These are phyloP conservation scores for Channa striata DNA, from an alignment of 2,797 vertebrate genomes.

Conservation along the genomic window DNA sequence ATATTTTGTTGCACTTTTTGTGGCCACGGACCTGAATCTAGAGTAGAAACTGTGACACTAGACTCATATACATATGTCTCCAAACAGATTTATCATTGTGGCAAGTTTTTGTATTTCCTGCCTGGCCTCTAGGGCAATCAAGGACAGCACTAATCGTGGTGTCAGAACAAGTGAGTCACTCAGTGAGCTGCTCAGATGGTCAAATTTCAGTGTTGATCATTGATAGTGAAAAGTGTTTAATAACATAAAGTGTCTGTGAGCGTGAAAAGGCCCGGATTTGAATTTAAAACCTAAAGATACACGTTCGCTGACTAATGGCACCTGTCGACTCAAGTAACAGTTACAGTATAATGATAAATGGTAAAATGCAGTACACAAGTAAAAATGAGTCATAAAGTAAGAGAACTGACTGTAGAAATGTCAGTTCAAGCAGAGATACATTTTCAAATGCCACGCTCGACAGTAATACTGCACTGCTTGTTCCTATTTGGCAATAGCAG, in stretches of 20 bases:
- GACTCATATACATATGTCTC: background rate
- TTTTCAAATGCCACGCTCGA: background rate
- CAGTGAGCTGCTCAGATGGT: slow-evolving; percentile 34
- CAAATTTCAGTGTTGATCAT: slow-evolving; percentile 25
- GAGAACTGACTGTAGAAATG: background rate
- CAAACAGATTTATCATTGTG: slow-evolving; percentile 19
- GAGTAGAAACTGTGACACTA: background rate
- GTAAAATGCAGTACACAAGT: slow-evolving; percentile 1
- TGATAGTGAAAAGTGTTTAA: slow-evolving; percentile 27
- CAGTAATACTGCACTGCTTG: background rate
- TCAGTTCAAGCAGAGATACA: background rate
- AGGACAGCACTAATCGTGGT: slow-evolving; percentile 31
- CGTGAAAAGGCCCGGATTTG: slow-evolving; percentile 16
- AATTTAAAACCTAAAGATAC: slow-evolving; percentile 6
- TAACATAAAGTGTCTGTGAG: slow-evolving; percentile 13
- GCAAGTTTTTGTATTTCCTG: slow-evolving; percentile 53
- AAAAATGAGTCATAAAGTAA: background rate
- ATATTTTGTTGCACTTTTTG: background rate
- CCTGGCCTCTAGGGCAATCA: slow-evolving; percentile 65
- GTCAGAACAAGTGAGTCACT: slow-evolving; percentile 54
- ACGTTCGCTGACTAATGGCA: background rate
- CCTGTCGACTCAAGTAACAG: background rate
- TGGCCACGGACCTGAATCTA: background rate
- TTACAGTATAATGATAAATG: background rate
- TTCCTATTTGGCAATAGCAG: background rate